A percentile compares a stretch with the other conserved stretches of the same genome.
These are phyloP conservation scores for Andrena trimmerana DNA, from an alignment of 2,888 invertebrate species.

Conservation along the genomic window DNA sequence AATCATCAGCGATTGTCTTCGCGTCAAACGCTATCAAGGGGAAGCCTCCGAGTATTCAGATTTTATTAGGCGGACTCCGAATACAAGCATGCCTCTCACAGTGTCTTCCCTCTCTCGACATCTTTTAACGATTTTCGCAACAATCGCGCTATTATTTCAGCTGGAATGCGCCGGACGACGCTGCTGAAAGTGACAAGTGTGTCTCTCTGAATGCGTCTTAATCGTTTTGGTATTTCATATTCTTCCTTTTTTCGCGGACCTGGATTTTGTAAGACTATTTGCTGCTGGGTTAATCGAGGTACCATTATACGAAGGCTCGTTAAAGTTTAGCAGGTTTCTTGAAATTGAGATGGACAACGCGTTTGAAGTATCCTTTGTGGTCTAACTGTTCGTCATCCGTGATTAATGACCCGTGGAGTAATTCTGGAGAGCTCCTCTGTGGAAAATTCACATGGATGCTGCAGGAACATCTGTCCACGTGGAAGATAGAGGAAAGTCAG, in stretches of 20 bases:
- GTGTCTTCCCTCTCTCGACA: constrained; percentile 41
- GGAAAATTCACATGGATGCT: constrained; percentile 40
- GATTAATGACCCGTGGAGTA: constrained; percentile 1
- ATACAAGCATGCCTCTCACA: constrained; percentile 17
- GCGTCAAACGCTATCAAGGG: constrained; percentile 76
- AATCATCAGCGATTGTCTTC: constrained; percentile 81
- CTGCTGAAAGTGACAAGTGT: constrained; percentile 39
- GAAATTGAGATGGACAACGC: background rate
- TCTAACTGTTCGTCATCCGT: background rate
- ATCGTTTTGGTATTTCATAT: constrained; percentile 47
- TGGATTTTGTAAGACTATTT: constrained; percentile 7
- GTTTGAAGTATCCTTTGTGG: background rate
- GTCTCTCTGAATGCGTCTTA: constrained; percentile 45
- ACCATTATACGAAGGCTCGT: background rate
- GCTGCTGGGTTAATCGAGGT: background rate
- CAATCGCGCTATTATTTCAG: constrained; percentile 68
- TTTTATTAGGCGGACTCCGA: constrained; percentile 75
- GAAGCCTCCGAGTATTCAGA: constrained; percentile 74
- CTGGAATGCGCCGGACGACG: constrained; percentile 33
- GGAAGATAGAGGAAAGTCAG: constrained; percentile 36
- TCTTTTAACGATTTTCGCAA: constrained; percentile 60
- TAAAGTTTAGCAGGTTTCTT: background rate
- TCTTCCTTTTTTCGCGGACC: constrained; percentile 6
- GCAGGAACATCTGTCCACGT: constrained; percentile 36
- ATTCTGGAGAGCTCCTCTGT: background rate